phyloP scores from a whole-genome alignment of 2,797 vertebrate genomes.

The Bradypodion pumilum region DNA sequence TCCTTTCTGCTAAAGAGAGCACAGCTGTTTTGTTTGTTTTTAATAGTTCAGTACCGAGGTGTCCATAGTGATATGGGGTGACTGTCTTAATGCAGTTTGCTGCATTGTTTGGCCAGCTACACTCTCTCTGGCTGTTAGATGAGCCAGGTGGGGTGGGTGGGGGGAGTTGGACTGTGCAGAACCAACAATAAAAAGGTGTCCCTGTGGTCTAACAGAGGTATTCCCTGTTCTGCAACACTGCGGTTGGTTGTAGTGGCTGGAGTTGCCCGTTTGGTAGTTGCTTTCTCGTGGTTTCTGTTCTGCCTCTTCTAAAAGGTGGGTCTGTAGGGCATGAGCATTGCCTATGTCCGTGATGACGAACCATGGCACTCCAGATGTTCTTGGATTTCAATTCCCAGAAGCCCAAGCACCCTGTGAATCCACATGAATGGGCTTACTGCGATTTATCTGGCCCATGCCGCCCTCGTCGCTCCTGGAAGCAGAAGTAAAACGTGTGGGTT shows the following conservation, averaged over 20 bases:
- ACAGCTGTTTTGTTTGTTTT: not conserved
- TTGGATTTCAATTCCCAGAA: too few species aligned
- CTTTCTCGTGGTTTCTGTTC: not conserved
- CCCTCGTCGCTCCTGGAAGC: too few species aligned
- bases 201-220: not conserved
- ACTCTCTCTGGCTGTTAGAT: not conserved
- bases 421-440: too few species aligned
- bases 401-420: too few species aligned
- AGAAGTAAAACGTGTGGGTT: too few species aligned
- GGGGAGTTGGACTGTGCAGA: not conserved
- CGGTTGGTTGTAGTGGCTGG: not conserved
- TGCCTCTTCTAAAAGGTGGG: not conserved
- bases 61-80: constrained; percentile 4
- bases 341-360: too few species aligned
- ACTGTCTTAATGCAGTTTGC: not conserved
- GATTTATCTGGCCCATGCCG: too few species aligned
- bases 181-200: not conserved
- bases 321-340: not conserved
- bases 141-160: too few species aligned
- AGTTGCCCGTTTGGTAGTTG: not conserved
- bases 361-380: too few species aligned
- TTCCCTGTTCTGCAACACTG: not conserved
- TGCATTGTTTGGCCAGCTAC: not conserved
- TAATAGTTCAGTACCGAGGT: not conserved
- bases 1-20: not conserved